Evolutionary conservation across 2,888 invertebrate species (phyloP).

Genomic region (Cephus runcator): DNA sequence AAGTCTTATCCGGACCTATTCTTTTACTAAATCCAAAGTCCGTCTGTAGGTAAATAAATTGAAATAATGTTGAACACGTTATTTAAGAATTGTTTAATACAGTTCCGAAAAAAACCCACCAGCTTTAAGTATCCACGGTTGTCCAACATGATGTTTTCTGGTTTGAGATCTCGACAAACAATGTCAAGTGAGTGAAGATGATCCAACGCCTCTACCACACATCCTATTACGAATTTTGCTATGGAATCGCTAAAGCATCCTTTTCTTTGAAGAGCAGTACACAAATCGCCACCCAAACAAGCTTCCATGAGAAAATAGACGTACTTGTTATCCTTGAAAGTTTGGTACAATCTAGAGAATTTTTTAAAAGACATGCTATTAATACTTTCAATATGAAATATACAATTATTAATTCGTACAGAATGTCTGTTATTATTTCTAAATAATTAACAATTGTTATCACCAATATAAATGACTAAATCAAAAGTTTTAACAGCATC

Average conservation of each 20-base stretch:
- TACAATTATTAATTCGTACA: background rate
- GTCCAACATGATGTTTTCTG: constrained; percentile 91
- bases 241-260: constrained; percentile 81
- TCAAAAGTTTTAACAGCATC: background rate
- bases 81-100: constrained; percentile 6
- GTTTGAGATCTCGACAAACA: constrained; percentile 90
- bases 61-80: background rate
- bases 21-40: constrained; percentile 95
- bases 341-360: constrained; percentile 80
- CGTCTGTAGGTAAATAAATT: constrained; percentile 67
- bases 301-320: constrained; percentile 95
- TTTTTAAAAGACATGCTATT: constrained; percentile 17
- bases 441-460: background rate
- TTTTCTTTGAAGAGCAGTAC: constrained; percentile 87
- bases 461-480: background rate
- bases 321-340: constrained; percentile 89
- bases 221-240: constrained; percentile 86
- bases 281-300: constrained; percentile 92
- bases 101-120: constrained; percentile 66
- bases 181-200: constrained; percentile 87
- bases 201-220: constrained; percentile 90
- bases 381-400: background rate
- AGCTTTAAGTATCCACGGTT: constrained; percentile 87
- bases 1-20: constrained; percentile 83
- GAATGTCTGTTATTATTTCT: background rate